These are phyloP conservation scores for Myotis brandtii DNA, from an alignment of 2,113 vertebrate species.

Conservation along the genomic window DNA sequence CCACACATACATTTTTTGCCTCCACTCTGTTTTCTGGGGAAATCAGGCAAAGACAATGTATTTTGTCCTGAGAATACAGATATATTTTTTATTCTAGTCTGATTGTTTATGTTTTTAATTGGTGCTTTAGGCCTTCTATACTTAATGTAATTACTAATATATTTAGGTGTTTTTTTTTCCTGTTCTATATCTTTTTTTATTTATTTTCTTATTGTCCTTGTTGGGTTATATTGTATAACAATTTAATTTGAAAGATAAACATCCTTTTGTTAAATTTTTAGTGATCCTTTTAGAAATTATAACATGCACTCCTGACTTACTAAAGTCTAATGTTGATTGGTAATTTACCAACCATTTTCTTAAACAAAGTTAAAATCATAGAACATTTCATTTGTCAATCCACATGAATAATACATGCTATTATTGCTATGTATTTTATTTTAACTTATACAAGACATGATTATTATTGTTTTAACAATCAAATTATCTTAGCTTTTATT, in stretches of 20 bases:
- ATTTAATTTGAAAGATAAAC: neutral
- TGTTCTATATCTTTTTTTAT: neutral
- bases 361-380: neutral
- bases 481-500: neutral
- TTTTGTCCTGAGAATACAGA: neutral
- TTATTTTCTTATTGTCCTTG: neutral
- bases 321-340: constrained; percentile 21
- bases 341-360: constrained; percentile 3
- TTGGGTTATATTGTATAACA: constrained; percentile 9
- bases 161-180: neutral
- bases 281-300: neutral
- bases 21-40: neutral
- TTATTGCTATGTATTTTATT: neutral
- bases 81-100: neutral
- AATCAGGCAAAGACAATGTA: neutral
- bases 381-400: neutral
- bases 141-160: neutral
- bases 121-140: neutral
- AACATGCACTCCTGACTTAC: neutral
- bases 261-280: neutral
- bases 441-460: neutral
- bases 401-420: neutral
- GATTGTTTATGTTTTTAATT: constrained; percentile 12
- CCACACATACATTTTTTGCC: neutral
- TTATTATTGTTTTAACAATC: neutral